A percentile compares a stretch with the other conserved stretches of the same genome.
These are phyloP conservation scores for Pangasius djambal DNA, from an alignment of 2,797 vertebrate species.

Conservation along the genomic window DNA sequence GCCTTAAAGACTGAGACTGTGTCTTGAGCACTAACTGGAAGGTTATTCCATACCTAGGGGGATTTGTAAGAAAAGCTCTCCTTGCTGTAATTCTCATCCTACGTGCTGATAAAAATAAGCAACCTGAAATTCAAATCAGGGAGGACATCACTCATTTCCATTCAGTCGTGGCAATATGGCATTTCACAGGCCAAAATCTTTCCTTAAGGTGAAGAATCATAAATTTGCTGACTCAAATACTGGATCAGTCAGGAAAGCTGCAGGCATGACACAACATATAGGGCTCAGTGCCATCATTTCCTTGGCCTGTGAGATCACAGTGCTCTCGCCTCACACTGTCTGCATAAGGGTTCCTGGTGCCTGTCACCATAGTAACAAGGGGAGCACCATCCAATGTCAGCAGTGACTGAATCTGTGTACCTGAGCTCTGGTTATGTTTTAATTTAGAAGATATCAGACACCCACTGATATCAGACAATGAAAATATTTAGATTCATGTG, in stretches of 20 bases:
- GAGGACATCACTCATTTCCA: neutral
- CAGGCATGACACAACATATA: constrained; percentile 49
- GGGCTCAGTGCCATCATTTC: constrained; percentile 48
- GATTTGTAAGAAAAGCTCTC: neutral
- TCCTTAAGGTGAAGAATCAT: neutral
- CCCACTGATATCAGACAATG: neutral
- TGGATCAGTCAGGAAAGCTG: constrained; percentile 45
- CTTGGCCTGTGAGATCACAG: constrained; percentile 59
- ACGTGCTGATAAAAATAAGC: neutral
- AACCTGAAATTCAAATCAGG: neutral
- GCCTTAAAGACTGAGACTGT: neutral
- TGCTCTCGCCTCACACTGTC: constrained; percentile 65
- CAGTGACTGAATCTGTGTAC: constrained; percentile 31
- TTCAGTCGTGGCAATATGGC: neutral
- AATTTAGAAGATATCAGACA: constrained; percentile 7
- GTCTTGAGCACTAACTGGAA: neutral
- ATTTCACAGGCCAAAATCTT: neutral
- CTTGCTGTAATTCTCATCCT: neutral
- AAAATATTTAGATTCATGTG: neutral
- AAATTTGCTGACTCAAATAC: constrained; percentile 48
- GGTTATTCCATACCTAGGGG: neutral
- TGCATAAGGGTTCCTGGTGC: constrained; percentile 59
- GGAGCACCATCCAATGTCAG: constrained; percentile 60
- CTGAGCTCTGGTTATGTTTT: constrained; percentile 19
- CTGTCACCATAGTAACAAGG: constrained; percentile 72